Conservation (phyloP, 2,888 invertebrate species). For the Onchidella celtica region DNA sequence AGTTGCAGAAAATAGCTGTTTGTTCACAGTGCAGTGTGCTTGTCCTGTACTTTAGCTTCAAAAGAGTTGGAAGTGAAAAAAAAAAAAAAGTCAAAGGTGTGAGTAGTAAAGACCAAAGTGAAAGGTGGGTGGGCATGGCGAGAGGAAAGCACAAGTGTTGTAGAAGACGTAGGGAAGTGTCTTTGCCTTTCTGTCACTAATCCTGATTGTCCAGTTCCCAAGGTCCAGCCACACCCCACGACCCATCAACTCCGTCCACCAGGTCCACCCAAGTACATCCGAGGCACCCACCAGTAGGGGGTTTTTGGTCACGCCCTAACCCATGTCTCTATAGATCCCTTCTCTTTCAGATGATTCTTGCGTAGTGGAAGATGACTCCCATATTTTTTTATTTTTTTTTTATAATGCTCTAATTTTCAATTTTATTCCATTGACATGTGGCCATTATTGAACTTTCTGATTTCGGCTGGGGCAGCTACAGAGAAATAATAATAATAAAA, state of each 20-base stretch:
- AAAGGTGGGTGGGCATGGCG: not conserved
- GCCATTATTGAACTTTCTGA: not conserved
- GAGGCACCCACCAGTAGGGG: not conserved
- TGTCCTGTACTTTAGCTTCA: too few species aligned
- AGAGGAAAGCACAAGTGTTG: not conserved
- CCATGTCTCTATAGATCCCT: not conserved
- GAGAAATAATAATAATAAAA: too few species aligned
- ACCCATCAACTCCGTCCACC: slow-evolving; percentile 3
- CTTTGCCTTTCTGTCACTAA: slow-evolving; percentile 5
- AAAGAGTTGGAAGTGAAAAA: too few species aligned
- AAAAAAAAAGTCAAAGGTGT: too few species aligned
- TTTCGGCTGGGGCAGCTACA: too few species aligned
- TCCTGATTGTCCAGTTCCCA: slow-evolving; percentile 26
- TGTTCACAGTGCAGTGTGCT: too few species aligned
- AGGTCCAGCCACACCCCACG: slow-evolving; percentile 5
- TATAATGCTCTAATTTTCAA: too few species aligned
- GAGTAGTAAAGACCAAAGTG: not conserved
- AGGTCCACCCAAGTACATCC: not conserved
- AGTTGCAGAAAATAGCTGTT: too few species aligned
- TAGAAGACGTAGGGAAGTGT: too few species aligned
- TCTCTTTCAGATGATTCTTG: slow-evolving; percentile 5
- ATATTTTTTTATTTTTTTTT: slow-evolving; percentile 12
- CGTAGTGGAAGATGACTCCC: not conserved
- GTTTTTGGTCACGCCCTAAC: not conserved
- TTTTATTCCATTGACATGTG: slow-evolving; percentile 13